Base-by-base conservation (phyloP, 2,797 vertebrate species). In the Melanotaenia boesemani region DNA sequence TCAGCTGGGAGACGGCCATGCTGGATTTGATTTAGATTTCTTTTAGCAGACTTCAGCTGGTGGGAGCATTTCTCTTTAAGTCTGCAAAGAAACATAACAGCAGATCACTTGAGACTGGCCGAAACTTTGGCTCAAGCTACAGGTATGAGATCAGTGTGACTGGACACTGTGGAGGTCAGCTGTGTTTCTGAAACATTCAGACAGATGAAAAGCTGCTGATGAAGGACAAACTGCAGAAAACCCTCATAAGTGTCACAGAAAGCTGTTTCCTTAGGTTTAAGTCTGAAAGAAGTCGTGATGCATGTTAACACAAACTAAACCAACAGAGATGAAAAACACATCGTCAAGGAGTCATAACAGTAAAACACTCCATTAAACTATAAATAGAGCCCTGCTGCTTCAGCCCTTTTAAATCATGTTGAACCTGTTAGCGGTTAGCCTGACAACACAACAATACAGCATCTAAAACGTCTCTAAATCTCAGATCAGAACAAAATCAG, bases 1-100 rank as follows among this genome's bases (percentile, higher is more conserved):
- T 50, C 3, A 2, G 3, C 26, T 60, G 16, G 7, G 32, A 59
- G n/a, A 5, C 32, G 0, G 57, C 94, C 22, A 96, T 94, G 0
- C 72, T 73, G 77, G 36, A 11, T 11, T 37, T 2, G 12, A 39
- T 13, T 39, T 39, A 13, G 12, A 13, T 48, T 7, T 36, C 16
- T 46, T 18, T 20, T 20, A 6, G 44, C 44, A 46, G 44, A 20
- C 44, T 7, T 46, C 4, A 46, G 16, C 44, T 46, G 16, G 18
- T 20, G 50, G 8, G 12, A 18, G 32, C 24, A 32, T 58, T 72
- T 46, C 12, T 56, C 12, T 3, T 22, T 63, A 63, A 46, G 4
- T 2, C 3, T 11, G 46, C 34, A 67, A 32, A 2, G 4, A 57
- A 37, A 67, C 54, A 63, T 54, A 61, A 46, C 37, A 39, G n/a